phyloP scores from a whole-genome alignment of 2,888 invertebrate genomes.

The Diaphora mendica region DNA sequence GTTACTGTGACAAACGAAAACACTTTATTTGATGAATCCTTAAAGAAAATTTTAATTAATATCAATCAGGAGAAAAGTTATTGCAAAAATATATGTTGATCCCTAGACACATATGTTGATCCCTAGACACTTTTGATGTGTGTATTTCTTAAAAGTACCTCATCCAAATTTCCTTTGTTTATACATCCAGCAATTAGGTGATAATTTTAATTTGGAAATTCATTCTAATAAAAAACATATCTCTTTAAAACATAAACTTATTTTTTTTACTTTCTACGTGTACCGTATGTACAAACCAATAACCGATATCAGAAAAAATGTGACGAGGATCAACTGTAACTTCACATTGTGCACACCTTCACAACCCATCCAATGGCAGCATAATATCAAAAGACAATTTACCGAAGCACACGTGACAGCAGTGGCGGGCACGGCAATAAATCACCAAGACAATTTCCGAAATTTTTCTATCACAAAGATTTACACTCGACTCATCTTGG shows the following conservation, averaged over 20 bases:
- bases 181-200: no score
- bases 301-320: constrained; percentile 25
- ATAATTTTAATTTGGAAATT: background rate
- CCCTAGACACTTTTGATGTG: no score
- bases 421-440: constrained; percentile 62
- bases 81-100: no score
- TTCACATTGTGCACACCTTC: constrained; percentile 38
- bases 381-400: constrained; percentile 78
- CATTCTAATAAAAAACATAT: background rate
- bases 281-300: background rate
- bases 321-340: constrained; percentile 29
- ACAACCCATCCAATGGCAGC: constrained; percentile 56
- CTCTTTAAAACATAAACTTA: background rate
- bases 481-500: constrained; percentile 78
- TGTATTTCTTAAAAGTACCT: background rate
- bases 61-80: no score
- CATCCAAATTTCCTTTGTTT: background rate
- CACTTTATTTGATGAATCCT: no score
- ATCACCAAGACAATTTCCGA: constrained; percentile 81
- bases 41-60: no score
- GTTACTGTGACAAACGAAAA: no score
- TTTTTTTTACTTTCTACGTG: background rate
- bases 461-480: constrained; percentile 83
- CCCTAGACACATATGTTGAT: no score
- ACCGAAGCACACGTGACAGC: constrained; percentile 61